These are phyloP conservation scores for Volucella zonaria DNA, from an alignment of 2,888 invertebrate species.

Conservation along the genomic window DNA sequence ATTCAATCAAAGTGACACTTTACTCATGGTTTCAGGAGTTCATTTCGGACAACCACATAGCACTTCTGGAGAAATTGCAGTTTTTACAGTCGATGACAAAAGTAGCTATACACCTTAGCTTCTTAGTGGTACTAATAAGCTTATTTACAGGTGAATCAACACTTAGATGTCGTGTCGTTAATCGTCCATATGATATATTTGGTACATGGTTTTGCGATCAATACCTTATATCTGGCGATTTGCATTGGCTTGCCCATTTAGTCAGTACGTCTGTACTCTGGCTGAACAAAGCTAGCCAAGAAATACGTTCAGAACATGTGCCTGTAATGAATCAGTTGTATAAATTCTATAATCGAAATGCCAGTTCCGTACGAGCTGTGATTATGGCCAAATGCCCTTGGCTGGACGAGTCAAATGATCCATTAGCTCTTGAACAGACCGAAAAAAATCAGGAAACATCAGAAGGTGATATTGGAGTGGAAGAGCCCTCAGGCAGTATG, in stretches of 20 bases:
- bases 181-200: constrained; percentile 94
- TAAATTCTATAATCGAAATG: constrained; percentile 90
- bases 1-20: constrained; percentile 91
- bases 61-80: constrained; percentile 94
- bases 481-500: constrained; percentile 45
- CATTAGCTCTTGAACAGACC: constrained; percentile 71
- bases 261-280: constrained; percentile 89
- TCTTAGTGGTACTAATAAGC: neutral
- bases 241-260: constrained; percentile 90
- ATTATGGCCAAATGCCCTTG: constrained; percentile 89
- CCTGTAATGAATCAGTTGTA: constrained; percentile 89
- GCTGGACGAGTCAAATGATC: constrained; percentile 80
- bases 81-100: constrained; percentile 87
- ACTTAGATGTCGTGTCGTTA: constrained; percentile 89
- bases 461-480: constrained; percentile 46
- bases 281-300: constrained; percentile 92
- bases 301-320: constrained; percentile 89
- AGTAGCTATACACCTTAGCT: constrained; percentile 82
- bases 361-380: constrained; percentile 90
- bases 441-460: constrained; percentile 8
- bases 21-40: constrained; percentile 92
- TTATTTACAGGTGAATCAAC: constrained; percentile 85
- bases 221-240: constrained; percentile 90
- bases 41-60: constrained; percentile 89
- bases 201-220: constrained; percentile 94